Conservation (phyloP, 2,797 vertebrate genomes). For the Halcyon badia region DNA sequence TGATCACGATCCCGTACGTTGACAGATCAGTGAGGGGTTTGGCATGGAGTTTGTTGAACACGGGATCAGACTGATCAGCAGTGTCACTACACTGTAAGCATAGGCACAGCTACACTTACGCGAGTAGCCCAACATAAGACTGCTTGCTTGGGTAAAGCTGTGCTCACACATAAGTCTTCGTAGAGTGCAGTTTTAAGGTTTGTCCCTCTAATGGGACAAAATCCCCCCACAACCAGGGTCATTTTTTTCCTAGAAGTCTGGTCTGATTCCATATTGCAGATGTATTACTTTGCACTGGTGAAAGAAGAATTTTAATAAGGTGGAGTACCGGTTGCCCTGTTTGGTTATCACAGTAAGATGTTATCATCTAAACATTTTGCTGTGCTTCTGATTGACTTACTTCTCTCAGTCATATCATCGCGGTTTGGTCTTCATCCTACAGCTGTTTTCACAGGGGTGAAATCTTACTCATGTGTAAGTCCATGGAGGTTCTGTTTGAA, state of each 20-base stretch:
- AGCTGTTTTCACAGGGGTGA: slow-evolving; percentile 10
- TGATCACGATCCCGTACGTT: background rate
- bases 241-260: background rate
- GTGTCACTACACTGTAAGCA: background rate
- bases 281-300: background rate
- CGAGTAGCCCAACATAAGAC: background rate
- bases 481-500: background rate
- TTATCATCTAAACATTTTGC: background rate
- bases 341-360: background rate
- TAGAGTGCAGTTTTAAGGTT: background rate
- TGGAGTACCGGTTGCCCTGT: background rate
- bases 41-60: background rate
- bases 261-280: background rate
- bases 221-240: background rate
- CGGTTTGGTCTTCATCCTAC: background rate
- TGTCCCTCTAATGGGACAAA: background rate
- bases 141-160: background rate
- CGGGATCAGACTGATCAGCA: background rate
- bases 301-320: background rate
- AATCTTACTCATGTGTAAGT: background rate
- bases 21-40: background rate
- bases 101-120: background rate
- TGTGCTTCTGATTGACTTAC: background rate
- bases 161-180: rapidly evolving
- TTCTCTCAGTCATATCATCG: background rate